phyloP scores from a whole-genome alignment of 1,140 invertebrate genomes.

The Aphis craccivora region DNA sequence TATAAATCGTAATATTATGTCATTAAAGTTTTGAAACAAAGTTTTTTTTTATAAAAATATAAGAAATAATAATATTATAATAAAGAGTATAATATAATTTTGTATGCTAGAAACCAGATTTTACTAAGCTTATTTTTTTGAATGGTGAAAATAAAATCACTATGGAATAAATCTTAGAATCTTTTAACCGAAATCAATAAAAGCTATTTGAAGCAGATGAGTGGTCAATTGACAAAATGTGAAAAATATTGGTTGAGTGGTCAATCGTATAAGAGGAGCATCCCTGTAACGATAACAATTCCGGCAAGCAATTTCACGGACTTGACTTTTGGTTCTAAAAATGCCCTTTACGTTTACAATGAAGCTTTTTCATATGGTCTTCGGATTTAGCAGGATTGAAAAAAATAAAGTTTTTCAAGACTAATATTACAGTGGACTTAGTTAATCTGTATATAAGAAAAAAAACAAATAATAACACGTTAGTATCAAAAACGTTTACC shows the following conservation, averaged over 20 bases:
- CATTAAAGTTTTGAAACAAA: not conserved
- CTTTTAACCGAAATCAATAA: constrained; percentile 25
- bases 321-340: constrained; percentile 44
- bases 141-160: not conserved
- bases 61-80: no score
- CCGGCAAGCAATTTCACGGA: constrained; percentile 47
- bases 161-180: not conserved
- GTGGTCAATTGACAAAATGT: constrained; percentile 47
- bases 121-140: not conserved
- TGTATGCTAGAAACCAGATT: not conserved
- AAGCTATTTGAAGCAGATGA: constrained; percentile 5
- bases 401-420: constrained; percentile 34
- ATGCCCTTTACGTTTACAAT: constrained; percentile 31
- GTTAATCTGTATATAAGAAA: not conserved
- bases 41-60: no score
- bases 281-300: not conserved
- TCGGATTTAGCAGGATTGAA: not conserved
- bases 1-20: not conserved
- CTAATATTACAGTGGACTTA: constrained; percentile 2
- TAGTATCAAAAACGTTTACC: not conserved
- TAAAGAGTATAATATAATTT: no score
- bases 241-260: constrained; percentile 33
- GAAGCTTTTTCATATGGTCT: constrained; percentile 13
- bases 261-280: not conserved
- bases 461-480: not conserved